Conservation (phyloP, 2,797 vertebrate genomes). For the Rallus crepitans region DNA sequence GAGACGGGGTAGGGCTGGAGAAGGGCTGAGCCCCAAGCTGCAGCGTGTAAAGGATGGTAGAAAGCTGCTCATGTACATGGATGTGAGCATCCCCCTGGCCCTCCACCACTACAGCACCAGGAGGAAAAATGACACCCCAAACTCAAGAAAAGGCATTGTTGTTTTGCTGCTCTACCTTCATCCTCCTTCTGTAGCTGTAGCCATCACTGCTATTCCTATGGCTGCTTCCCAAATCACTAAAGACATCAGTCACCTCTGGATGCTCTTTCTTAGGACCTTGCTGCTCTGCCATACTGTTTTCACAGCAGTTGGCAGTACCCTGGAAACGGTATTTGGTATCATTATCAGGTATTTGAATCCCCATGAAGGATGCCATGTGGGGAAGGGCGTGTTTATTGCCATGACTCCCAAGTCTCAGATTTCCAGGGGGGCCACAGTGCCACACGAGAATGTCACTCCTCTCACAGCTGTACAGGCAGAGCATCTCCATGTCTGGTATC, state of each 20-base stretch:
- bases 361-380: not conserved
- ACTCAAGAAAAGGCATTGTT: not conserved
- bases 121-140: not conserved
- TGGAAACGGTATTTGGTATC: not conserved
- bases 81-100: not conserved
- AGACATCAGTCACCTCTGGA: not conserved
- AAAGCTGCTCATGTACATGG: not conserved
- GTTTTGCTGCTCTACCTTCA: not conserved
- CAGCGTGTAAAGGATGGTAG: not conserved
- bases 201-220: not conserved
- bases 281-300: not conserved
- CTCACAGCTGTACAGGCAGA: not conserved
- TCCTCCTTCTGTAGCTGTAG: not conserved
- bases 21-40: not conserved
- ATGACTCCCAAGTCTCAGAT: not conserved
- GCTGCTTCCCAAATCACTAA: not conserved
- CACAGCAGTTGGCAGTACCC: not conserved
- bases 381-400: not conserved
- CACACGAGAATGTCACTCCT: not conserved
- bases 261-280: not conserved
- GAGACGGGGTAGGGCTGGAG: not conserved
- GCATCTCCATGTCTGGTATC: not conserved
- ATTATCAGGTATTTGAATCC: not conserved
- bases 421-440: not conserved
- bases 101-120: not conserved